Evolutionary conservation across 23 tunicate species (phyloP).

Genomic region (Diplosoma virens): DNA sequence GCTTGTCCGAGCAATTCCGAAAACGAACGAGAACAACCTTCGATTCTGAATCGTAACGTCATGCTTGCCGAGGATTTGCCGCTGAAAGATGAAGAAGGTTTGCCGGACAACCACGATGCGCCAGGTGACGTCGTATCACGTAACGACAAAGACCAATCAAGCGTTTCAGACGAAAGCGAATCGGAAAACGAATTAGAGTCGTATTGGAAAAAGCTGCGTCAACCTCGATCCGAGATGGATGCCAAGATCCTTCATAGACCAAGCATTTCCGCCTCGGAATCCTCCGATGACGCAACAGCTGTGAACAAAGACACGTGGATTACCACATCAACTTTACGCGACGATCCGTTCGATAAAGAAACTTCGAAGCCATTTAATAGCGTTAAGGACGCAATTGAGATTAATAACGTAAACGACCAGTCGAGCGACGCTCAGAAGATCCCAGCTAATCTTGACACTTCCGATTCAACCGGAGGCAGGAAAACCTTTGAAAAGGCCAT

Average conservation of each 20-base stretch:
- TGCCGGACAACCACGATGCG: too few species aligned
- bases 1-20: background rate
- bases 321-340: background rate
- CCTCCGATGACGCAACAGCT: background rate
- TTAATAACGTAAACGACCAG: background rate
- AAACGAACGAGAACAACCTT: background rate
- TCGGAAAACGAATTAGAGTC: constrained; percentile 39
- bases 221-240: constrained; percentile 63
- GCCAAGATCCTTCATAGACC: constrained; percentile 40
- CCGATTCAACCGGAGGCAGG: too few species aligned
- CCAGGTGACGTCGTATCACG: background rate
- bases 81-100: background rate
- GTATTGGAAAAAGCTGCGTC: constrained; percentile 15
- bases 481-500: too few species aligned
- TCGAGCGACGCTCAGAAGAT: background rate
- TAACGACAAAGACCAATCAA: background rate
- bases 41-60: background rate
- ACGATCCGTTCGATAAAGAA: too few species aligned
- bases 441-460: too few species aligned
- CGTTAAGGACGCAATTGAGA: background rate
- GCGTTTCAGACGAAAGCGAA: background rate
- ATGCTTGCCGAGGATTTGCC: background rate
- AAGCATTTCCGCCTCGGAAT: constrained; percentile 13
- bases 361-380: background rate
- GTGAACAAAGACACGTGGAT: background rate